phyloP scores from a whole-genome alignment of 2,113 vertebrate genomes.

The Lepus europaeus region DNA sequence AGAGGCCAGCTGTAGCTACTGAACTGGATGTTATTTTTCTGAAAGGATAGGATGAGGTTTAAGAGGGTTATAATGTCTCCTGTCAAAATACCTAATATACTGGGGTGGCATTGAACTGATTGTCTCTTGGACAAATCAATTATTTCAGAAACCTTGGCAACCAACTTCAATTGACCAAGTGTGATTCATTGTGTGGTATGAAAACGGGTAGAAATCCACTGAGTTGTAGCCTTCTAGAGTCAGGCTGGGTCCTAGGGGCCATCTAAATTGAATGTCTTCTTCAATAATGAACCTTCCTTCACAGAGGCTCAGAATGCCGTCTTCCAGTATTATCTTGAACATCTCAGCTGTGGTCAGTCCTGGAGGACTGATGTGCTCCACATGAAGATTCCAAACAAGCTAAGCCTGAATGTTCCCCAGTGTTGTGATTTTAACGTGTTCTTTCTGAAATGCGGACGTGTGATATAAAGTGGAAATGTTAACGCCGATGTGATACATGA shows the following conservation, averaged over 20 bases:
- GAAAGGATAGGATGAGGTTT: not conserved
- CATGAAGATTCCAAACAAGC: not conserved
- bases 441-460: not conserved
- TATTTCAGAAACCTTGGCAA: conserved; percentile 3
- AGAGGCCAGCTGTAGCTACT: conserved; percentile 78
- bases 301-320: not conserved
- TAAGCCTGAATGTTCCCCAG: not conserved
- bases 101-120: not conserved
- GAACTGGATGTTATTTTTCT: conserved; percentile 59
- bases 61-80: conserved; percentile 26
- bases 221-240: not conserved
- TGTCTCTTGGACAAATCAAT: conserved; percentile 14
- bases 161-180: conserved; percentile 1
- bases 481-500: not conserved
- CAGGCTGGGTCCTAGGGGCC: not conserved
- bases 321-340: not conserved
- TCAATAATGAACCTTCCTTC: not conserved
- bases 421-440: not conserved
- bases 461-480: too few relatives aligned
- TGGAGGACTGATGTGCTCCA: not conserved
- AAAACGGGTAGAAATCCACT: not conserved
- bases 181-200: not conserved
- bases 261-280: not conserved
- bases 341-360: not conserved
- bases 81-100: conserved; percentile 19